Evolutionary conservation across 2,888 invertebrate genomes (phyloP).

Genomic region (Cacoxenus indagator): DNA sequence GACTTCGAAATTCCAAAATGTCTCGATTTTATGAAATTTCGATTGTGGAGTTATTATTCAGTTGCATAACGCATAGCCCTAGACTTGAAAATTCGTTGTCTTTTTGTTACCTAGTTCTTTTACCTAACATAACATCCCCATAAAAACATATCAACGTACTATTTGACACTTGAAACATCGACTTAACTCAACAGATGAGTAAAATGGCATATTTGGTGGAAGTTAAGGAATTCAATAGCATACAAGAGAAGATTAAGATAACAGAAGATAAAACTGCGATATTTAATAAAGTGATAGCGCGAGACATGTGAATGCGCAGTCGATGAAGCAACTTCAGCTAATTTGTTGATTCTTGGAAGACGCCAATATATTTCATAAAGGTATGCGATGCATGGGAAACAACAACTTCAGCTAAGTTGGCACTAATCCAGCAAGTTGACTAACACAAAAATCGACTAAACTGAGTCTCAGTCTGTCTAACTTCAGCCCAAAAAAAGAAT

Average conservation of each 20-base stretch:
- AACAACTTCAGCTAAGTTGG: neutral
- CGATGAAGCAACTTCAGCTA: conserved; percentile 32
- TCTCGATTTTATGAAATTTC: no score
- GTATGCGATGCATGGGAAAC: conserved; percentile 13
- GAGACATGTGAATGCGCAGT: neutral
- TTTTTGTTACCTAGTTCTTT: no score
- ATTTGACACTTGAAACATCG: no score
- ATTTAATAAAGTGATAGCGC: neutral
- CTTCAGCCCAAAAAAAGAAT: neutral
- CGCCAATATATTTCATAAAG: conserved; percentile 17
- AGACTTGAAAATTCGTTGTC: no score
- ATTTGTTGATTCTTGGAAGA: conserved; percentile 51
- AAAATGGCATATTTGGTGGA: conserved; percentile 25
- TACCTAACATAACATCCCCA: no score
- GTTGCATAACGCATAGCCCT: no score
- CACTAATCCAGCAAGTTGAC: conserved; percentile 1
- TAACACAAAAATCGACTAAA: conserved; percentile 6
- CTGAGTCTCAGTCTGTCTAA: neutral
- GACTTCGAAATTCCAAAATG: no score
- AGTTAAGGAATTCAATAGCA: conserved; percentile 16
- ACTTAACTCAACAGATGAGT: neutral
- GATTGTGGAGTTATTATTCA: no score
- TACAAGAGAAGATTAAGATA: no score
- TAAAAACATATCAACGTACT: no score
- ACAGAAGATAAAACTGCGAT: no score